Percentiles rank a stretch among this genome's conserved stretches.
Evolutionary conservation across 2,797 vertebrate species (phyloP).

Genomic region (Anabas testudineus): DNA sequence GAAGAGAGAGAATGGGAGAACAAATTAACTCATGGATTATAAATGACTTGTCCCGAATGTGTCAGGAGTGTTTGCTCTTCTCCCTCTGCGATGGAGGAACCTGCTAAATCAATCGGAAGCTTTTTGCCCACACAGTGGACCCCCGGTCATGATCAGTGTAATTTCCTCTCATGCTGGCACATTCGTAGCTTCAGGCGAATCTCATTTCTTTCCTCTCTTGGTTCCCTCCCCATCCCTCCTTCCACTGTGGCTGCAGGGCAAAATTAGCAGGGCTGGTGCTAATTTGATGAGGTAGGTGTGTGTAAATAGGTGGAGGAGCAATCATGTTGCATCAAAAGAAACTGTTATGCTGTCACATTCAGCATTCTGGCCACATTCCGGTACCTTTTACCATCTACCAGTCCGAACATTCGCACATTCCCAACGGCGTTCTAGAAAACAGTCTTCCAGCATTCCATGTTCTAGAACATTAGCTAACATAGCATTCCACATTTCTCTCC

Average conservation of each 20-base stretch:
- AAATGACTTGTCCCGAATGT: conserved; percentile 74
- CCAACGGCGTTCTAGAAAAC: background rate
- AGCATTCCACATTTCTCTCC: background rate
- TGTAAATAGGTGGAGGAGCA: conserved; percentile 17
- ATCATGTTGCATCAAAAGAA: conserved; percentile 2
- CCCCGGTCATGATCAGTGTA: conserved; percentile 74
- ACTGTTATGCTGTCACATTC: background rate
- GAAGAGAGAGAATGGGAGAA: conserved; percentile 27
- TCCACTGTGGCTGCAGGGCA: conserved; percentile 38
- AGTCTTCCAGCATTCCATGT: background rate
- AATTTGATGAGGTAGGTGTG: conserved; percentile 61
- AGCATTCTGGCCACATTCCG: background rate
- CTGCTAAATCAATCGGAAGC: conserved; percentile 75
- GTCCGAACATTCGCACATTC: conserved; percentile 14
- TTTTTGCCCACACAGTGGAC: conserved; percentile 63
- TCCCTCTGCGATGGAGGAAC: conserved; percentile 56
- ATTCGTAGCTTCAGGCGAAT: conserved; percentile 73
- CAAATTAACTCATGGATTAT: conserved; percentile 61
- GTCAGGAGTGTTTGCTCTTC: conserved; percentile 67
- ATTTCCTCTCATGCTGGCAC: conserved; percentile 77
- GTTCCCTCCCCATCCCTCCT: conserved; percentile 16
- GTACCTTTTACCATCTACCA: background rate
- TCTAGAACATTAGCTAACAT: background rate
- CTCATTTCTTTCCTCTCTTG: conserved; percentile 36
- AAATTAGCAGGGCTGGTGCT: conserved; percentile 65